Percentiles rank a stretch among this genome's conserved stretches.
Evolutionary conservation across 2,797 vertebrate genomes (phyloP).

Genomic region (Alauda arvensis): DNA sequence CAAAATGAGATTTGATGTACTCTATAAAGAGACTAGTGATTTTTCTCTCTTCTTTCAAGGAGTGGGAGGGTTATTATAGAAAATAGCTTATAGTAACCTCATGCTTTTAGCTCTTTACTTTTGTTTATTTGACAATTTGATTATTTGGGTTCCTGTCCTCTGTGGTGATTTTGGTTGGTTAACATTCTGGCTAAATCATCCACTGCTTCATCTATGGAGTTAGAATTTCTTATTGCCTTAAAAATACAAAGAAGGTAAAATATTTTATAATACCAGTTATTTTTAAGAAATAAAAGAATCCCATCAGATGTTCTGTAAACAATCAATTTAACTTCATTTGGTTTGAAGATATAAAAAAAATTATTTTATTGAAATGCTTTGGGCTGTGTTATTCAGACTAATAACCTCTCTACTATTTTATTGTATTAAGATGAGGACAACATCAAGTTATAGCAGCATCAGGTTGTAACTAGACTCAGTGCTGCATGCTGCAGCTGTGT

Average conservation of each 20-base stretch:
- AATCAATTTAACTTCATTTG: background rate
- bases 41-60: slow-evolving; percentile 36
- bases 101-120: slow-evolving; percentile 43
- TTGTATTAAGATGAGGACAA: background rate
- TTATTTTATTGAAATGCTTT: slow-evolving; percentile 21
- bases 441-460: background rate
- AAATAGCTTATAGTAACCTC: slow-evolving; percentile 49
- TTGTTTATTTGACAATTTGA: slow-evolving; percentile 53
- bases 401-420: background rate
- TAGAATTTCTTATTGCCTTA: slow-evolving; percentile 9
- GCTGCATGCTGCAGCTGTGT: background rate
- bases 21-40: slow-evolving; percentile 33
- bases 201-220: background rate
- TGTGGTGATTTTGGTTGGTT: background rate
- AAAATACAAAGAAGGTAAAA: background rate
- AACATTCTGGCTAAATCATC: slow-evolving; percentile 2
- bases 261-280: background rate
- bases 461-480: background rate
- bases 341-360: background rate
- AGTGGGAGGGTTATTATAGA: slow-evolving; percentile 48
- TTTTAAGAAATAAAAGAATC: background rate
- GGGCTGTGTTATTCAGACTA: background rate
- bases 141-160: slow-evolving; percentile 43
- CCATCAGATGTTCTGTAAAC: background rate
- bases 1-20: slow-evolving; percentile 52